Evolutionary conservation across 2,113 vertebrate species (phyloP).

Genomic region (Cariama cristata): DNA sequence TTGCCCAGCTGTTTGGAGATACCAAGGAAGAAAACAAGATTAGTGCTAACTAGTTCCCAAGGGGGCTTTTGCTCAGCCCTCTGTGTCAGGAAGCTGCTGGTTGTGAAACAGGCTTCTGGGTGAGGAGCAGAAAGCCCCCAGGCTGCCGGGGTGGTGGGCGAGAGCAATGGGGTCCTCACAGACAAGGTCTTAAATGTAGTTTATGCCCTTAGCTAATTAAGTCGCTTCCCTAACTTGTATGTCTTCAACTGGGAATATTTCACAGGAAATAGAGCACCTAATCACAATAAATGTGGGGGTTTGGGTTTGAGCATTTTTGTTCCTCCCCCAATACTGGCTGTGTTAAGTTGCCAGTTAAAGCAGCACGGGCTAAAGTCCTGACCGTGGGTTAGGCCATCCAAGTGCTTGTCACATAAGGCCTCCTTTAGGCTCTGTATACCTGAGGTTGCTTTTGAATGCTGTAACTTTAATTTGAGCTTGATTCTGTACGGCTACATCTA

Average conservation of each 20-base stretch:
- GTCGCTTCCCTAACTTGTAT: fast-evolving
- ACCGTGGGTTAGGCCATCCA: background rate
- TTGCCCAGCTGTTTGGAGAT: background rate
- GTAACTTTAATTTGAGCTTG: background rate
- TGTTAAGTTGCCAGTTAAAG: background rate
- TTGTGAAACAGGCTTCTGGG: background rate
- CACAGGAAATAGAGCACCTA: background rate
- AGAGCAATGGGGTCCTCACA: background rate
- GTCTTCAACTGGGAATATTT: background rate
- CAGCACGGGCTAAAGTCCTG: background rate
- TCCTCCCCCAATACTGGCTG: fast-evolving
- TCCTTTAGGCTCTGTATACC: background rate
- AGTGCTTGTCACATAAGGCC: background rate
- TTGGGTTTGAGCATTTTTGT: background rate
- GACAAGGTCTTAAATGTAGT: background rate
- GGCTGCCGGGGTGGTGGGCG: fast-evolving
- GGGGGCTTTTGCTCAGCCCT: background rate
- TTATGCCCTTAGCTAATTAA: background rate
- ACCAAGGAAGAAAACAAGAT: background rate
- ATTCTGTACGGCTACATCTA: background rate
- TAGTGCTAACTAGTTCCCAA: background rate
- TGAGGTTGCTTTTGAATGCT: background rate
- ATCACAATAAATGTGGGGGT: background rate
- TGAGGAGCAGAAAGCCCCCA: background rate
- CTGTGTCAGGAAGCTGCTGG: background rate